phyloP scores from a whole-genome alignment of 2,888 invertebrate genomes.

The Lycophotia porphyrea region DNA sequence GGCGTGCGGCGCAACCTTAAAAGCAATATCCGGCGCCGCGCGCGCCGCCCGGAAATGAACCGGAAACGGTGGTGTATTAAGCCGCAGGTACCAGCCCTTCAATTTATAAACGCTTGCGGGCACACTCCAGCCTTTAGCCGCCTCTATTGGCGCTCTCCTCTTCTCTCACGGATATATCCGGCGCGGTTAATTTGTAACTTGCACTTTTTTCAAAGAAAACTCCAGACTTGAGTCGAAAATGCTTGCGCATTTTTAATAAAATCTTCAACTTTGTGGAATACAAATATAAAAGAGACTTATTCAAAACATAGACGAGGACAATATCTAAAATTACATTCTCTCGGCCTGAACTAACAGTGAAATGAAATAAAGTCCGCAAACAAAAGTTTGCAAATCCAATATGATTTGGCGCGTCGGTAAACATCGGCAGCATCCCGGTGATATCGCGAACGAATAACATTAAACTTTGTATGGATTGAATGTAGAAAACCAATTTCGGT shows the following conservation, averaged over 20 bases:
- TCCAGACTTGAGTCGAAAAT: conserved; percentile 13
- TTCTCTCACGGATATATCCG: conserved; percentile 81
- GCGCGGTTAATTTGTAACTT: conserved; percentile 85
- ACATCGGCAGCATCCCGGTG: conserved; percentile 90
- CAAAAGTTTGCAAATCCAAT: conserved; percentile 91
- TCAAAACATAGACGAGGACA: conserved; percentile 80
- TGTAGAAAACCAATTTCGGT: conserved; percentile 91
- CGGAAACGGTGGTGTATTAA: conserved; percentile 91
- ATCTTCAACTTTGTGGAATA: conserved; percentile 61
- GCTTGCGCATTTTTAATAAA: conserved; percentile 66
- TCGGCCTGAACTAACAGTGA: conserved; percentile 88
- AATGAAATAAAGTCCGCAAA: conserved; percentile 90
- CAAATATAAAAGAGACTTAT: conserved; percentile 74
- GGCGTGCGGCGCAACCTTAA: conserved; percentile 89
- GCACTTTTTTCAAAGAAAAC: conserved; percentile 65
- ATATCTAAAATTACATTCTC: conserved; percentile 88
- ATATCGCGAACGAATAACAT: conserved; percentile 91
- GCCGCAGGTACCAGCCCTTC: conserved; percentile 90
- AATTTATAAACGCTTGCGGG: conserved; percentile 90
- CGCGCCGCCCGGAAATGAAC: conserved; percentile 90
- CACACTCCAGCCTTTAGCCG: conserved; percentile 79
- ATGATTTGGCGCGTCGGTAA: conserved; percentile 90
- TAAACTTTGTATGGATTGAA: conserved; percentile 91
- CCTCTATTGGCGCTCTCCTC: conserved; percentile 74
- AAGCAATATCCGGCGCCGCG: conserved; percentile 91